Evolutionary conservation across 2,888 invertebrate species (phyloP).

Genomic region (Chaitophorus viminalis): DNA sequence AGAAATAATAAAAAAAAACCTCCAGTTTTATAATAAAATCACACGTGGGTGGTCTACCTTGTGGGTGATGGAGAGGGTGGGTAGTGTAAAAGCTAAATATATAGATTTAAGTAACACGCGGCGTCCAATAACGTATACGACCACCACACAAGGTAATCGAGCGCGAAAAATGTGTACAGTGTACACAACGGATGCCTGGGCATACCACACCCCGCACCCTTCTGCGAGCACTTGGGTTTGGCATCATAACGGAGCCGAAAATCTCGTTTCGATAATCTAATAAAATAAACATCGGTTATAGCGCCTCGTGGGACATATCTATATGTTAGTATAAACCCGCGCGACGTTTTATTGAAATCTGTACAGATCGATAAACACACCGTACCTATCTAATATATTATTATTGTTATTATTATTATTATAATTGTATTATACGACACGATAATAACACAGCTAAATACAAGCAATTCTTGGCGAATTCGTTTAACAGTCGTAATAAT

Average conservation of each 20-base stretch:
- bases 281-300: not conserved
- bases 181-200: not conserved
- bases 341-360: not conserved
- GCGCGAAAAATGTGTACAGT: not conserved
- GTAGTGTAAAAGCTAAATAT: not conserved
- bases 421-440: no score
- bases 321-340: no score
- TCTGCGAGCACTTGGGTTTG: not conserved
- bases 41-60: not conserved
- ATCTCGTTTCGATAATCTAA: constrained; percentile 10
- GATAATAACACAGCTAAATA: no score
- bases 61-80: not conserved
- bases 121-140: constrained; percentile 20
- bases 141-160: not conserved
- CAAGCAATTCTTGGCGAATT: no score
- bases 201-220: not conserved
- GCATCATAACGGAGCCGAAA: not conserved
- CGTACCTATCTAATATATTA: no score
- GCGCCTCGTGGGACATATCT: not conserved
- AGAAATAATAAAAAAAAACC: not conserved
- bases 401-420: no score
- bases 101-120: constrained; percentile 3
- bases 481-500: no score
- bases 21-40: constrained; percentile 2
- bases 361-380: not conserved